Evolutionary conservation across 2,113 vertebrate genomes (phyloP).

Genomic region (Erythrolamprus reginae): DNA sequence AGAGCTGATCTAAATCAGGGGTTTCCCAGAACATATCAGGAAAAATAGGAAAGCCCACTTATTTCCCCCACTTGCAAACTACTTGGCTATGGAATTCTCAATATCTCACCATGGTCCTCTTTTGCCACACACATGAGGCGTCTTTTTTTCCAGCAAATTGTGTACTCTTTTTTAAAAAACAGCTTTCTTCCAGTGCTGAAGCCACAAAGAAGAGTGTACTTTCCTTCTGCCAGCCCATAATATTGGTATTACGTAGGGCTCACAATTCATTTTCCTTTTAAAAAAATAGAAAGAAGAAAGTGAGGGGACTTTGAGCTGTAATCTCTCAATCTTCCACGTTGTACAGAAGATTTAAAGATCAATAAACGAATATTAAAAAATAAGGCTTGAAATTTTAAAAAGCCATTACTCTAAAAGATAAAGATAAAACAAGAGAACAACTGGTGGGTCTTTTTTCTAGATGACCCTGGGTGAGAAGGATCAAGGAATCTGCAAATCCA

Average conservation of each 20-base stretch:
- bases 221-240: background rate
- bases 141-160: background rate
- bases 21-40: background rate
- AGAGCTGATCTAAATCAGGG: background rate
- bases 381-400: background rate
- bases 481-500: background rate
- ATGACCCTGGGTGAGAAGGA: background rate
- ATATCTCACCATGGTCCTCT: background rate
- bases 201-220: background rate
- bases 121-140: background rate
- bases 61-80: background rate
- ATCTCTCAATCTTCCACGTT: background rate
- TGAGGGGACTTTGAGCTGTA: background rate
- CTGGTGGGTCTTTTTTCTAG: background rate
- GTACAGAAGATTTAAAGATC: background rate
- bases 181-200: background rate
- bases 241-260: background rate
- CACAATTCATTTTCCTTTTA: background rate
- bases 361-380: background rate
- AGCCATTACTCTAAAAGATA: background rate
- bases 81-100: background rate
- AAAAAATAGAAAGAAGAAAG: background rate
- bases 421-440: background rate
- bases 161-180: background rate
- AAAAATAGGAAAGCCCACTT: background rate